Conservation (phyloP, 1,140 invertebrate species). For the Conopomorpha cramerella region DNA sequence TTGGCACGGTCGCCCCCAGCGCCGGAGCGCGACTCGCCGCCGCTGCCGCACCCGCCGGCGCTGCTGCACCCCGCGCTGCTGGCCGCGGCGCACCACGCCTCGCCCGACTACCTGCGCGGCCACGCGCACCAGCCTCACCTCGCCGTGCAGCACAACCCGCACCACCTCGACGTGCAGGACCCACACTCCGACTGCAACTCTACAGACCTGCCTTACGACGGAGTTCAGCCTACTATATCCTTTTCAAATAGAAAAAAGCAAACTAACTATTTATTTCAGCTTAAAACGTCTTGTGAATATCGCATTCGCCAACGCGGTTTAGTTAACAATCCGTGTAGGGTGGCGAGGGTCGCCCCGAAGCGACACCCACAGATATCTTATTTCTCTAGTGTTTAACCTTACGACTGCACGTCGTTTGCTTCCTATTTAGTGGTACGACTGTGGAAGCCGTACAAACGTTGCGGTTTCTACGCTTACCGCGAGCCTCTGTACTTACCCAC, state of each 20-base stretch:
- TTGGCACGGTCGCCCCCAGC: slow-evolving; percentile 64
- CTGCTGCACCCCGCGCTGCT: slow-evolving; percentile 78
- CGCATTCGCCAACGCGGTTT: no score
- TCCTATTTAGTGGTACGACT: slow-evolving; percentile 51
- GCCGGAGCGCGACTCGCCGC: slow-evolving; percentile 76
- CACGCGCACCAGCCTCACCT: slow-evolving; percentile 50
- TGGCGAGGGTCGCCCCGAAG: no score
- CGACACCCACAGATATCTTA: slow-evolving; percentile 46
- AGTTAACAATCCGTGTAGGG: no score
- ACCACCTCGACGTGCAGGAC: slow-evolving; percentile 79
- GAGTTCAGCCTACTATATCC: slow-evolving; percentile 93
- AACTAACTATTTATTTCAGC: not conserved
- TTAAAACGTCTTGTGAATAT: no score
- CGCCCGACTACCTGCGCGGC: slow-evolving; percentile 70
- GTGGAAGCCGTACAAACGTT: slow-evolving; percentile 44
- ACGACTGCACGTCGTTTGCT: slow-evolving; percentile 40
- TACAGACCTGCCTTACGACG: slow-evolving; percentile 84
- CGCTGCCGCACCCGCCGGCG: slow-evolving; percentile 78
- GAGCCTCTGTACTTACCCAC: slow-evolving; percentile 20
- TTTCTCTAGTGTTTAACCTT: slow-evolving; percentile 59
- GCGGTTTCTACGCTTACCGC: slow-evolving; percentile 49
- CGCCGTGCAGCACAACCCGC: slow-evolving; percentile 46
- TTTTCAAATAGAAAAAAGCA: slow-evolving; percentile 67
- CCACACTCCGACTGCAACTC: slow-evolving; percentile 87
- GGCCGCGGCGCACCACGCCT: slow-evolving; percentile 77